These are phyloP conservation scores for Isotomurus palustris DNA, from an alignment of 2,888 invertebrate species.

Conservation along the genomic window DNA sequence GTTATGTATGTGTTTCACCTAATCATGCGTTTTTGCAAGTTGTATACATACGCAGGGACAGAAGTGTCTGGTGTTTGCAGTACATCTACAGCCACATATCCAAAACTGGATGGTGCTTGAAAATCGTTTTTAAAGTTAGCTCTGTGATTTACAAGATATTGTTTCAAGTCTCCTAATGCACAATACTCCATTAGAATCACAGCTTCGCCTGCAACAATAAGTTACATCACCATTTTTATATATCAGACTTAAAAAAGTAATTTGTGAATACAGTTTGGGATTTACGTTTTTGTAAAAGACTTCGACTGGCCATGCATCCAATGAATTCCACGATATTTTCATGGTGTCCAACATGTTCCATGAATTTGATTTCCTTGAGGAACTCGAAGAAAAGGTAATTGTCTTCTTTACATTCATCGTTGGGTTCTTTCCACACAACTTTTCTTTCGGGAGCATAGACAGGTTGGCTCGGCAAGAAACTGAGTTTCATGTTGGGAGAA, in stretches of 20 bases:
- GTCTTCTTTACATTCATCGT: neutral
- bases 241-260: neutral
- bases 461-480: too few species aligned
- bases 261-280: neutral
- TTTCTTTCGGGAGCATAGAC: too few species aligned
- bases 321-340: neutral
- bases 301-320: neutral
- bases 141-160: neutral
- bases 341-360: neutral
- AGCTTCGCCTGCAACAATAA: neutral
- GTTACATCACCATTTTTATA: neutral
- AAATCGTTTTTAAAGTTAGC: neutral
- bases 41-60: too few species aligned
- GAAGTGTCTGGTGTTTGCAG: too few species aligned
- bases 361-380: neutral
- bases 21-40: too few species aligned
- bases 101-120: neutral
- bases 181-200: conserved; percentile 1
- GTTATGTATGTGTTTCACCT: too few species aligned
- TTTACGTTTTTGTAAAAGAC: neutral
- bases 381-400: neutral
- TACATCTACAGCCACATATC: too few species aligned
- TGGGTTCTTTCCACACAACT: too few species aligned
- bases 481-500: too few species aligned
- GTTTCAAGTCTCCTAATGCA: neutral